Evolutionary conservation across 1,140 invertebrate genomes (phyloP), one percentile per base, ranked within the genome.

Genomic region (Penaeus japonicus): DNA sequence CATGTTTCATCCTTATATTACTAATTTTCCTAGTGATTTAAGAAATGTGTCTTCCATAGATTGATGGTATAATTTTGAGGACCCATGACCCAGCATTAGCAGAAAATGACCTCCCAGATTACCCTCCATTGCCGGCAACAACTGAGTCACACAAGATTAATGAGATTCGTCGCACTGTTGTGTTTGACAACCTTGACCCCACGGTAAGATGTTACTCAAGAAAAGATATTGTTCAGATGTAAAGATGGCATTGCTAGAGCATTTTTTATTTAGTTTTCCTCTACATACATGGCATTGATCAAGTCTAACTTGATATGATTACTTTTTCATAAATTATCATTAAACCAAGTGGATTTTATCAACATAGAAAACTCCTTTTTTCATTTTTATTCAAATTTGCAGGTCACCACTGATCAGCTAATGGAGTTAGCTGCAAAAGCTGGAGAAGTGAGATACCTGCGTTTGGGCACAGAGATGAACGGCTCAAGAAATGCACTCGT

Each of bases 391-490:
- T 82, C 27, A 55, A 22, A 70, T 10, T 65, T 84, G 54, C 80
- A 92, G 92, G 78, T 92, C 65, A 91, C 95, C 0, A 93, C 96
- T 10, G 95, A 97, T 57, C 95, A 97, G 85, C 91, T 98, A 1
- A 94, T 99, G 91, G 96, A 97, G 85, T 97, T 97, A 92, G 99
- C 99, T 92, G 93, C 94, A 85, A 94, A 93, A 47, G 96, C 96
- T 80, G 97, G 98, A 24, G 98, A 99, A 93, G 96, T 99, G 0
- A 99, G 99, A 92, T 99, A 99, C 93, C 94, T 98, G 18, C 94
- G 98, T 30, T 96, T 98, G 93, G 90, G 90, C 98, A 97, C 92
- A 96, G 96, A 12, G 94, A 97, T 92, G 96, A 98, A 86, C 95
- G 94, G 57, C 95, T 97, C 90, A 93, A 93, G 94, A 39, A 97